phyloP scores from a whole-genome alignment of 2,113 vertebrate species.

The Polypterus bichir region DNA sequence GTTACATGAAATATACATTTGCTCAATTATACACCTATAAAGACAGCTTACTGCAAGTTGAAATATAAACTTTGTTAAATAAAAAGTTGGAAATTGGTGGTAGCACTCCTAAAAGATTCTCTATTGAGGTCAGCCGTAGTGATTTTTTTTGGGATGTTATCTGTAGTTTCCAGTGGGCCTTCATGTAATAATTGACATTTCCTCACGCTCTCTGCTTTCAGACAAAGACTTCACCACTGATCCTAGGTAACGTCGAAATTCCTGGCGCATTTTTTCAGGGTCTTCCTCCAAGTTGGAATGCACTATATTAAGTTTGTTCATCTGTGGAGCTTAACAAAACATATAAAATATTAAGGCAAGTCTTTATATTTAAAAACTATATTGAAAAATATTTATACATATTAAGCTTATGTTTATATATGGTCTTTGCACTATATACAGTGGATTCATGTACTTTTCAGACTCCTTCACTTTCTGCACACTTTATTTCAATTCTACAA shows the following conservation, averaged over 20 bases:
- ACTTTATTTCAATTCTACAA: background rate
- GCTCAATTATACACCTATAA: too few species aligned
- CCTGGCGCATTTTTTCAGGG: slow-evolving; percentile 69
- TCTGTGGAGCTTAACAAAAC: slow-evolving; percentile 51
- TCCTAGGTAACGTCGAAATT: slow-evolving; percentile 71
- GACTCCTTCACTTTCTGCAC: too few species aligned
- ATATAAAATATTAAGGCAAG: slow-evolving; percentile 17
- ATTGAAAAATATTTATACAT: background rate
- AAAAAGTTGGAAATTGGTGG: too few species aligned
- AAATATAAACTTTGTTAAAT: too few species aligned
- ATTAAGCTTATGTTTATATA: slow-evolving; percentile 1
- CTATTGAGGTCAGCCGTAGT: too few species aligned
- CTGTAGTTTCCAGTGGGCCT: background rate
- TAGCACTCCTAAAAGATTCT: too few species aligned
- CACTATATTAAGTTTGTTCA: slow-evolving; percentile 67
- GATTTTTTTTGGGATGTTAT: too few species aligned
- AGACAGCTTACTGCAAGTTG: too few species aligned
- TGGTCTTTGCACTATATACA: background rate
- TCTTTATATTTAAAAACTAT: slow-evolving; percentile 4
- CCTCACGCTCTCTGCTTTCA: slow-evolving; percentile 79
- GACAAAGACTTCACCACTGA: slow-evolving; percentile 63
- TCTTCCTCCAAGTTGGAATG: slow-evolving; percentile 87
- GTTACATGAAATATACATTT: too few species aligned
- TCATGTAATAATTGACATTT: slow-evolving; percentile 84
- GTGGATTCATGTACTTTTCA: background rate